Evolutionary conservation across 2,113 vertebrate species (phyloP).

Genomic region (Alosa alosa): DNA sequence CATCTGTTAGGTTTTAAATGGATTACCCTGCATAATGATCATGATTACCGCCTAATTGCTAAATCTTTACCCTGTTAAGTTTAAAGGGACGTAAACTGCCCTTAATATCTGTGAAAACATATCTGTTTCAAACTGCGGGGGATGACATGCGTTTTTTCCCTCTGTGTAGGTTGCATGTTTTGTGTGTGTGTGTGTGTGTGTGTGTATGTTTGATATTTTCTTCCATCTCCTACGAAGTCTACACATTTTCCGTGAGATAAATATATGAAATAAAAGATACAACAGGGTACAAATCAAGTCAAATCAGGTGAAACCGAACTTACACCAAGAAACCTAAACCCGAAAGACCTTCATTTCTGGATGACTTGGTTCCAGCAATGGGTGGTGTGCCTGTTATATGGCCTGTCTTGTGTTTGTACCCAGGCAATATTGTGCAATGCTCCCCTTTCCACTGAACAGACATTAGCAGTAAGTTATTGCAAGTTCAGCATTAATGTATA

Average conservation of each 20-base stretch:
- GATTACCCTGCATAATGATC: constrained; percentile 78
- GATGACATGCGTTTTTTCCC: constrained; percentile 26
- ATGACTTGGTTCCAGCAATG: constrained; percentile 44
- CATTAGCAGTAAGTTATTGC: constrained; percentile 55
- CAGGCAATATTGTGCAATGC: constrained; percentile 47
- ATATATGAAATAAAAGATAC: neutral
- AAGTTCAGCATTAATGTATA: constrained; percentile 52
- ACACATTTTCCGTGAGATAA: neutral
- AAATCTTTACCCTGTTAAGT: constrained; percentile 76
- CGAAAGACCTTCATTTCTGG: neutral
- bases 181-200: constrained; percentile 4
- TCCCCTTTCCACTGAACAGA: constrained; percentile 54
- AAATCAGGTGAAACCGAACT: neutral
- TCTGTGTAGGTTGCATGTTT: neutral
- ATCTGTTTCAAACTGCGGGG: constrained; percentile 63
- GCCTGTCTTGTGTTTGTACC: constrained; percentile 53
- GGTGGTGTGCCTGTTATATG: constrained; percentile 50
- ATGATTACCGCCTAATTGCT: constrained; percentile 77
- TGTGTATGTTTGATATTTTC: neutral
- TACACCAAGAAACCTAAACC: neutral
- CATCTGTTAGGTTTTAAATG: constrained; percentile 81
- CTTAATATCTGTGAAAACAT: constrained; percentile 77
- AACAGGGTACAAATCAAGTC: neutral
- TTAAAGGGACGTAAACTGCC: constrained; percentile 72
- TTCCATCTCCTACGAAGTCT: neutral